These are phyloP conservation scores for Bombus haemorrhoidalis DNA, from an alignment of 1,140 invertebrate species.

Conservation along the genomic window DNA sequence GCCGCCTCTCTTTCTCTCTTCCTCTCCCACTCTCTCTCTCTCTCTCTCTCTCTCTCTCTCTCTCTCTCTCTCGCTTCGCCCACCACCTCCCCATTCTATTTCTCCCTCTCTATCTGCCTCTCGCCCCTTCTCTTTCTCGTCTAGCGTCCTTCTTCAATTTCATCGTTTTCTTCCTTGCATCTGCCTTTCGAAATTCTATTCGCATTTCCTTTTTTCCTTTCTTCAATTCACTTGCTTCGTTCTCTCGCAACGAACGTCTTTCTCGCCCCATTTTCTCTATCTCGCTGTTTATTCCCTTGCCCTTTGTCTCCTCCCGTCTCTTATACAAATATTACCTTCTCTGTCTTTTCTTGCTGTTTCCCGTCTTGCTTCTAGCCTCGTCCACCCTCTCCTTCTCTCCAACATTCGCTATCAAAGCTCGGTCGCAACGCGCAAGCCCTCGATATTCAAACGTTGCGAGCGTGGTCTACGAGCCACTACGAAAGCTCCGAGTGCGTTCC, in stretches of 20 bases:
- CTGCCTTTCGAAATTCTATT: neutral
- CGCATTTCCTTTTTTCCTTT: neutral
- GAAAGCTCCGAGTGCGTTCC: neutral
- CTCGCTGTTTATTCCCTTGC: neutral
- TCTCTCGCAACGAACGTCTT: too few species aligned
- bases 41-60: slow-evolving; percentile 51
- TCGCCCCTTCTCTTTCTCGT: slow-evolving; percentile 12
- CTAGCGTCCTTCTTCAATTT: slow-evolving; percentile 23
- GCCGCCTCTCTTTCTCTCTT: slow-evolving; percentile 56
- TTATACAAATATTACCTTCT: neutral
- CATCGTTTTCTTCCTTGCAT: neutral
- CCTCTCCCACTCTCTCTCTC: slow-evolving; percentile 3
- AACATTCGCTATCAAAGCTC: neutral
- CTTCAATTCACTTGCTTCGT: neutral
- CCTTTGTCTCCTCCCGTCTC: neutral
- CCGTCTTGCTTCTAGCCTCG: neutral
- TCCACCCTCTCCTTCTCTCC: neutral
- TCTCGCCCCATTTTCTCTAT: neutral
- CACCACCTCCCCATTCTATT: neutral
- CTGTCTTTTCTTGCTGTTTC: too few species aligned
- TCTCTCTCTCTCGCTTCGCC: slow-evolving; percentile 20
- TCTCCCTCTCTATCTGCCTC: slow-evolving; percentile 12
- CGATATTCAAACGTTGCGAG: slow-evolving; percentile 61
- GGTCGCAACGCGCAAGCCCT: slow-evolving; percentile 54
- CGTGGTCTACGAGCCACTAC: neutral